Base-by-base conservation (phyloP, 2,888 invertebrate genomes). In the Drosophila flavopinicola region DNA sequence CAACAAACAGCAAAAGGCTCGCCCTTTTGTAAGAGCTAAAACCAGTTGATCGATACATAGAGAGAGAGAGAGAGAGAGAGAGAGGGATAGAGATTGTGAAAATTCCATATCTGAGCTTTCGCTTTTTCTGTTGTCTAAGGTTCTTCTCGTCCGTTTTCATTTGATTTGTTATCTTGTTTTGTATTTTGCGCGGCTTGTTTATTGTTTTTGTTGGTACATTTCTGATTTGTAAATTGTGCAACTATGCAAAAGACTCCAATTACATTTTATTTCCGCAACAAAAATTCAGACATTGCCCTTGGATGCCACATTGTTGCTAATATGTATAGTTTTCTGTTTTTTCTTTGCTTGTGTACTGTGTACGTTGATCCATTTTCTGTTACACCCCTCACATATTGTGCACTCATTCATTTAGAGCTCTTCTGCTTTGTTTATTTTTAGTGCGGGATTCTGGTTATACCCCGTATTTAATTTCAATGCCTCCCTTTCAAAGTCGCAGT, bases 371-470 rank as follows among this genome's bases (percentile, higher is more conserved):
- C 9, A 33, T 24, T 10, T 38, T n/a, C n/a, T n/a, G n/a, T n/a
- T n/a, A n/a, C n/a, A n/a, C n/a, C n/a, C n/a, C n/a, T n/a, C n/a
- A 15, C 3, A n/a, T 15, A 9, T 38, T 23, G 23, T 15, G 23
- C 33, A 42, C 45, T 42, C 17, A 53, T 13, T 42, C 17, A 53
- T 13, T 54, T 35, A 6, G 23, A 23, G 17, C 29, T 52, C 25
- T 65, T 61, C 49, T 33, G 53, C 61, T 60, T 78, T 73, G 74
- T 79, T 83, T 80, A 73, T 77, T 77, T 80, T 80, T 72, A 72
- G 75, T 77, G 64, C 56, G 58, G 68, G 80, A 72, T 80, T 80
- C 75, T 78, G 66, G 70, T 84, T 70, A 75, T 72, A 80, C 72
- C 59, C 52, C 63, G 73, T 84, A 80, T 80, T 65, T 70, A 66